Percentiles rank a stretch among this genome's conserved stretches.
Conservation (phyloP, 2,113 vertebrate species). For the Eclectus roratus region DNA sequence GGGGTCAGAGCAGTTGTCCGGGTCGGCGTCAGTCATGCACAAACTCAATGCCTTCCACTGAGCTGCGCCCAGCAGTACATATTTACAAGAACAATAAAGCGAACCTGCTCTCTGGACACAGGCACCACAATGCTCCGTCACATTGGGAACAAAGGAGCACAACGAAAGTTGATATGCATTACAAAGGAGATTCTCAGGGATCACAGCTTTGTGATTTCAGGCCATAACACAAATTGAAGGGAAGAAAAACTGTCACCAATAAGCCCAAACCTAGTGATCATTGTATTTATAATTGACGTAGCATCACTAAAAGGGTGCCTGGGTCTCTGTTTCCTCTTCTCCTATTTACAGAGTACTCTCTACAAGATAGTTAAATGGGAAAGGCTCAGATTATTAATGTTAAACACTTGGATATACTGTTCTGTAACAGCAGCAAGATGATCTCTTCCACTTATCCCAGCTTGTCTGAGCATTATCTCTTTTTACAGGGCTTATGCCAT, state of each 20-base stretch:
- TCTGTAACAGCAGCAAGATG: neutral
- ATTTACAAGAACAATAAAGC: conserved; percentile 85
- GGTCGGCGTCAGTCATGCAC: conserved; percentile 79
- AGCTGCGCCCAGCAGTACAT: conserved; percentile 75
- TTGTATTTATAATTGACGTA: neutral
- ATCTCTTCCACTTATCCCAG: neutral
- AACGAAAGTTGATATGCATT: conserved; percentile 82
- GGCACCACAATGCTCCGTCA: conserved; percentile 77
- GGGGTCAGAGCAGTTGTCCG: conserved; percentile 84
- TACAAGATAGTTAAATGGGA: neutral
- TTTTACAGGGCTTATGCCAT: neutral
- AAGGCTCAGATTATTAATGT: neutral
- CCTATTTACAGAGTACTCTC: neutral
- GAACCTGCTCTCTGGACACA: conserved; percentile 78
- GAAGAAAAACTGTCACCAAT: conserved; percentile 32
- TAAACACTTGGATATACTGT: neutral
- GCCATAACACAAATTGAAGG: conserved; percentile 36
- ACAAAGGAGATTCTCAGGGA: conserved; percentile 71
- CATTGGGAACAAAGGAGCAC: conserved; percentile 74
- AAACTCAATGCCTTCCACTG: conserved; percentile 73
- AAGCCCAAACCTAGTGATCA: conserved; percentile 10
- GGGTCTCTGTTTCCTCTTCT: neutral
- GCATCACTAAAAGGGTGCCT: neutral
- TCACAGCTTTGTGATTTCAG: conserved; percentile 55
- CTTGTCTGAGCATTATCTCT: neutral